Conservation (phyloP, 2,888 invertebrate species). For the Pterostichus madidus region DNA sequence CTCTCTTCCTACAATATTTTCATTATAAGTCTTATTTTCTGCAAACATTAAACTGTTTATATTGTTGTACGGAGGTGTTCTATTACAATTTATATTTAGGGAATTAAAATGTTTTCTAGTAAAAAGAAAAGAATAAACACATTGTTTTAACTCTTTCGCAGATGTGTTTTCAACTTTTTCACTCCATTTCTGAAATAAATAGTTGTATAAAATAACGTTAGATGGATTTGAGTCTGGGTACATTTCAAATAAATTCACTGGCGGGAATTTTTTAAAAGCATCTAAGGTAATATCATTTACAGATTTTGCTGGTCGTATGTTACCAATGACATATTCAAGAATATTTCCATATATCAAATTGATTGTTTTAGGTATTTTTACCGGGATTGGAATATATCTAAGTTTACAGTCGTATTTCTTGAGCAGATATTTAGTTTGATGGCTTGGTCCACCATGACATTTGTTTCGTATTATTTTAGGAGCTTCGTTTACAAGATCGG, state of each 20-base stretch:
- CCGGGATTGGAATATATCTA: not conserved
- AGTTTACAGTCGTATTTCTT: conserved; percentile 39
- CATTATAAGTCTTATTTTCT: conserved; percentile 23
- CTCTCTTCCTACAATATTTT: not conserved
- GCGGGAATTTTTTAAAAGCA: not conserved
- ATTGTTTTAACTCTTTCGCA: conserved; percentile 19
- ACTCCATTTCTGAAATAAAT: conserved; percentile 53
- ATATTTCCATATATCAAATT: conserved; percentile 44
- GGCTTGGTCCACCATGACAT: conserved; percentile 23
- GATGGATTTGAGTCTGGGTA: not conserved
- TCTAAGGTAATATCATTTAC: conserved; percentile 20
- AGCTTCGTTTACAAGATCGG: not conserved
- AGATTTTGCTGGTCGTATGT: not conserved
- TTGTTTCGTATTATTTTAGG: conserved; percentile 5
- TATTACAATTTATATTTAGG: not conserved
- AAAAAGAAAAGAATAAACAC: conserved; percentile 52
- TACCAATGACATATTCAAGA: conserved; percentile 10
- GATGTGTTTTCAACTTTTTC: conserved; percentile 2
- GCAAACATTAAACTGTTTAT: conserved; percentile 36
- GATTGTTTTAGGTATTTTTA: conserved; percentile 39
- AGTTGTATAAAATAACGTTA: conserved; percentile 22
- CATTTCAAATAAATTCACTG: conserved; percentile 26
- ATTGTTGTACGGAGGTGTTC: not conserved
- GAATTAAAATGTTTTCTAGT: conserved; percentile 22
- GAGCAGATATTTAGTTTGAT: conserved; percentile 29